Conservation (phyloP, 1,140 invertebrate genomes). For the Nasonia longicornis region DNA sequence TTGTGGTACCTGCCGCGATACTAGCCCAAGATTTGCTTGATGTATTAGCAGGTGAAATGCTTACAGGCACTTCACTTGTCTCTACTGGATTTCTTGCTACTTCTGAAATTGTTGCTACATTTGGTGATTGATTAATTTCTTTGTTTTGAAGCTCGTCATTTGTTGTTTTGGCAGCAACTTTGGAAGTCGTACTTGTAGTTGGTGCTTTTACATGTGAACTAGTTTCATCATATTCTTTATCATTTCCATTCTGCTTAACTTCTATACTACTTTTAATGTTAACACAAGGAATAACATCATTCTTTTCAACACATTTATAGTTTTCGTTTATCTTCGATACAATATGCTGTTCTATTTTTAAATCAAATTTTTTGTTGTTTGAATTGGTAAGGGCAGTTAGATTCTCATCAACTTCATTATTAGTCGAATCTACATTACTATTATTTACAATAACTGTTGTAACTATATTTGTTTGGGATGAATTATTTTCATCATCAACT, state of each 20-base stretch:
- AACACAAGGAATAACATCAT: constrained; percentile 50
- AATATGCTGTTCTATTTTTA: constrained; percentile 58
- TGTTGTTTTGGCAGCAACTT: constrained; percentile 22
- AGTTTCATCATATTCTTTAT: constrained; percentile 51
- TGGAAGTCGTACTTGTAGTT: constrained; percentile 22
- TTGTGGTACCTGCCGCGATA: constrained; percentile 46
- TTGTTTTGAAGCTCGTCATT: constrained; percentile 34
- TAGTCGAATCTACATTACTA: constrained; percentile 50
- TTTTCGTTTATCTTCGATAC: constrained; percentile 54
- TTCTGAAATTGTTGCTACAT: constrained; percentile 1
- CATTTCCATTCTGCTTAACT: constrained; percentile 58
- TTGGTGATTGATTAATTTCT: constrained; percentile 13
- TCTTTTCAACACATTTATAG: constrained; percentile 55
- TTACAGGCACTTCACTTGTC: constrained; percentile 21
- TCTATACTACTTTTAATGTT: constrained; percentile 59
- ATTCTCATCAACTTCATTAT: constrained; percentile 51
- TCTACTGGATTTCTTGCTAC: constrained; percentile 7
- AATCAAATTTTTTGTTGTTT: constrained; percentile 51
- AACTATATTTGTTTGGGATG: constrained; percentile 56
- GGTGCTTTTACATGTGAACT: constrained; percentile 24
- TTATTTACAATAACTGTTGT: constrained; percentile 58
- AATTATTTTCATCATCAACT: constrained; percentile 51
- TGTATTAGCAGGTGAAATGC: not conserved
- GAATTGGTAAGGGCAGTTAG: constrained; percentile 47
- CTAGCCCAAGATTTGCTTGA: constrained; percentile 49